Base-by-base conservation (phyloP, 2,113 vertebrate genomes). In the Zosterops lateralis region DNA sequence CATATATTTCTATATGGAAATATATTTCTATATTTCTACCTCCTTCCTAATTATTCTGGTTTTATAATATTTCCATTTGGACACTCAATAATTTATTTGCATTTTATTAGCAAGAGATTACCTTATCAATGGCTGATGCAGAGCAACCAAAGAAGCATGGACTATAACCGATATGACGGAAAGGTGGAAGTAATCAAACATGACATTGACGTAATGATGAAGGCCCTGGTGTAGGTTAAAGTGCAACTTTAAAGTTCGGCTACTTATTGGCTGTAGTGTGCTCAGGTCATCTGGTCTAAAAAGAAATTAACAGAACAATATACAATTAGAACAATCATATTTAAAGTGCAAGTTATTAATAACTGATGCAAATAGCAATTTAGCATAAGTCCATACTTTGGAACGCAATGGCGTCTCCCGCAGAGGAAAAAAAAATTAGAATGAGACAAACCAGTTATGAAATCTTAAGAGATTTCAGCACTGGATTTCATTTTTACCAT, bases 111-210 rank as follows among this genome's bases (percentile, higher is more conserved):
- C 7, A 42, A 26, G 61, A 42, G 48, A 85, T 98, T 96, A 99
- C 99, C 99, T 99, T 97, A 99, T 99, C 61, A 99, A 97, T 56
- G 99, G 99, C 87, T 99, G 99, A 97, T 99, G 99, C 87, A 99
- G 98, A 45, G 99, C 99, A 97, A 99, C 99, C 95, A 99, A 97
- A 66, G 99, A 99, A 48, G 98, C 99, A 73, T 99, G 99, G 92
- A 99, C 97, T 92, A 98, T 98, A 89, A 99, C 97, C 4, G 99
- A 99, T 90, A 99, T 97, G 96, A 99, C 99, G 31, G 99, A 99
- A 74, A 99, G 98, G 96, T 99, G 99, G 97, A 99, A 99, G 96
- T 99, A 99, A 98, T 99, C 99, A 97, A 99, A 99, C 99, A 99
- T 99, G 80, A 99, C 98, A 93, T 99, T 99, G 96, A 99, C 97